These are phyloP conservation scores for Neodon shergylaensis DNA, from an alignment of 2,113 vertebrate species.

Conservation along the genomic window DNA sequence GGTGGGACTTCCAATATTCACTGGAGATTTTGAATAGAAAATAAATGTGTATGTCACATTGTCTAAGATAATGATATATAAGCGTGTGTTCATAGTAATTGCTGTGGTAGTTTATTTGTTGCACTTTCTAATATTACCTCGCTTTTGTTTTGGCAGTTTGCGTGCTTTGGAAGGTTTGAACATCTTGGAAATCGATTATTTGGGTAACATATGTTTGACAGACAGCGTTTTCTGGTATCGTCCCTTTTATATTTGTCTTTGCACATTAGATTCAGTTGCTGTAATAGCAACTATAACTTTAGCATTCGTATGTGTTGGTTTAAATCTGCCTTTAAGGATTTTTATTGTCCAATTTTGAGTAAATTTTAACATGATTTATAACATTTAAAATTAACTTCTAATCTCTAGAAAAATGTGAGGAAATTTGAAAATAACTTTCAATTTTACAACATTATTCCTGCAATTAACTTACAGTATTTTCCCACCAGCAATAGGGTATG, in stretches of 20 bases:
- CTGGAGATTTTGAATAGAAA: background rate
- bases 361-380: background rate
- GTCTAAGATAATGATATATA: background rate
- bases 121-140: too few species aligned
- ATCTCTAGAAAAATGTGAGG: background rate
- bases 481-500: background rate
- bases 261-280: background rate
- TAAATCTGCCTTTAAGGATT: background rate
- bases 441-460: background rate
- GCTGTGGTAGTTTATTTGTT: background rate
- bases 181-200: background rate
- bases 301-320: background rate
- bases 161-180: background rate
- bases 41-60: background rate
- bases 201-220: background rate
- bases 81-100: too few species aligned
- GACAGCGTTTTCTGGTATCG: background rate
- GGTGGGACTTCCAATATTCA: too few species aligned
- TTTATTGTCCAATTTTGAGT: background rate
- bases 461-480: background rate
- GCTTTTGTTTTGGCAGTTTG: background rate
- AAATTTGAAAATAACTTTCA: background rate
- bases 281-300: background rate
- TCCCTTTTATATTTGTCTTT: background rate
- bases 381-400: background rate